phyloP scores from a whole-genome alignment of 2,888 invertebrate genomes.

The Brachyopa scutellaris region DNA sequence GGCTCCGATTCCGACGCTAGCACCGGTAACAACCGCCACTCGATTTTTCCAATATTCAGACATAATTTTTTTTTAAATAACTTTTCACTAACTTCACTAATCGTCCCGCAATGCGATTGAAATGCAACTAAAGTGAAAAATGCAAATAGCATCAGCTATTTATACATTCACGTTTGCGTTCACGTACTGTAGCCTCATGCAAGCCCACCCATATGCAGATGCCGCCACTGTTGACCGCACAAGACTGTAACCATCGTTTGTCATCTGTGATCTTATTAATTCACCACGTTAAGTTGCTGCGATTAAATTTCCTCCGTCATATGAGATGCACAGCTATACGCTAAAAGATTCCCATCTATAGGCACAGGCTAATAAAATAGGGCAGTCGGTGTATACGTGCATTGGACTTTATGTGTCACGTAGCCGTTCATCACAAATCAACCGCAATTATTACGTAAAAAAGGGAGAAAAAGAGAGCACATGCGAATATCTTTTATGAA shows the following conservation, averaged over 20 bases:
- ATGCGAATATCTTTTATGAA: too few species aligned
- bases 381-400: constrained; percentile 32
- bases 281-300: constrained; percentile 8
- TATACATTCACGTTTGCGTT: constrained; percentile 23
- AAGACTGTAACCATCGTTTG: constrained; percentile 25
- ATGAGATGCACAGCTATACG: constrained; percentile 15
- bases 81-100: background rate
- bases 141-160: constrained; percentile 13
- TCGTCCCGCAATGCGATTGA: background rate
- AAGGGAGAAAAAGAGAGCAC: background rate
- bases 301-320: constrained; percentile 52
- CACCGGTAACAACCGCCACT: constrained; percentile 82
- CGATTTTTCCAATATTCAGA: constrained; percentile 77
- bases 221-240: constrained; percentile 30
- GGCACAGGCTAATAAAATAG: constrained; percentile 19
- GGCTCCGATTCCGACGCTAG: constrained; percentile 82
- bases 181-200: background rate
- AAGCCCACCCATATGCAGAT: constrained; percentile 21
- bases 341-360: constrained; percentile 10
- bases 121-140: constrained; percentile 39
- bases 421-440: constrained; percentile 42
- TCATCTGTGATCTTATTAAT: constrained; percentile 31
- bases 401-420: constrained; percentile 44
- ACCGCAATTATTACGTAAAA: constrained; percentile 45
- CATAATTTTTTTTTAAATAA: constrained; percentile 32